These are phyloP conservation scores for Pyrgilauda ruficollis DNA, from an alignment of 2,113 vertebrate genomes.

Conservation along the genomic window DNA sequence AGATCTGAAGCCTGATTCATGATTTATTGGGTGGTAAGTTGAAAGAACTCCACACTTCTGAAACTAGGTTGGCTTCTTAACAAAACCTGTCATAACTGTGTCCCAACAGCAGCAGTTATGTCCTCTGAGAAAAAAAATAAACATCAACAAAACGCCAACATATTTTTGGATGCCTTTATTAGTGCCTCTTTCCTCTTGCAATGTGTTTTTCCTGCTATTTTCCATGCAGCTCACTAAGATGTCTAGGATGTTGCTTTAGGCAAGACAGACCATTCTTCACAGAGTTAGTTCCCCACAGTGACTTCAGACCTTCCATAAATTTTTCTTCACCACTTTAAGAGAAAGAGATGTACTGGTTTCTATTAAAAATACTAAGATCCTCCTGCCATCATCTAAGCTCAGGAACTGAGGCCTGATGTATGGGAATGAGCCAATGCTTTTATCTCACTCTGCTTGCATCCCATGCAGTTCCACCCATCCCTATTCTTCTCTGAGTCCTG, in stretches of 20 bases:
- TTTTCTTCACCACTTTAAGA: neutral
- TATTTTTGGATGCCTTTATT: neutral
- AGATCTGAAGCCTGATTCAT: slow-evolving; percentile 45
- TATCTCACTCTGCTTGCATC: neutral
- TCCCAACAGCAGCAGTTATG: neutral
- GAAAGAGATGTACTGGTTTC: neutral
- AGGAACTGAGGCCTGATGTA: neutral
- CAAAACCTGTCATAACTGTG: neutral
- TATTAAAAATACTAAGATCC: neutral
- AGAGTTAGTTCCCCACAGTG: neutral
- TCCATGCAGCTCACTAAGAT: neutral
- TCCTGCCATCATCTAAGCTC: neutral
- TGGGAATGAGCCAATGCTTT: neutral
- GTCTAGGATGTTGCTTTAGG: neutral
- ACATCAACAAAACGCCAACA: neutral
- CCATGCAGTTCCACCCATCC: neutral
- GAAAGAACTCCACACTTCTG: neutral
- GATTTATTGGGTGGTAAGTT: slow-evolving; percentile 32
- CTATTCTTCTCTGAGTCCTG: neutral
- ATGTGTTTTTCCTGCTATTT: neutral
- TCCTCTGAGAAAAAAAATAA: neutral
- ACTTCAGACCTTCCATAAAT: neutral
- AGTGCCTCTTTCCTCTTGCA: neutral
- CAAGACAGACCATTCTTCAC: neutral
- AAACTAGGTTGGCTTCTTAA: neutral